Conservation (phyloP, 2,888 invertebrate genomes). For the Agrypnus murinus region DNA sequence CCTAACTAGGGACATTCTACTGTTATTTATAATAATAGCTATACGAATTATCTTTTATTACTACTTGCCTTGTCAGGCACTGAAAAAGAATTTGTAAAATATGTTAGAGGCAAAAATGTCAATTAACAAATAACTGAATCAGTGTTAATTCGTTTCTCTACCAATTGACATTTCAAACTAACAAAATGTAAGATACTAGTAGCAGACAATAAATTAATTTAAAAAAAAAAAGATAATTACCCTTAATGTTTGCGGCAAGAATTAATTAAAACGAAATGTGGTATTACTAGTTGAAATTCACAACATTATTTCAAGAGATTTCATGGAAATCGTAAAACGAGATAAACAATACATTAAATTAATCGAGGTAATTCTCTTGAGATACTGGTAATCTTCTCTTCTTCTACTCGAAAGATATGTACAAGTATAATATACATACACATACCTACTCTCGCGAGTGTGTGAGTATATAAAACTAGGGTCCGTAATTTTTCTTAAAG, state of each 20-base stretch:
- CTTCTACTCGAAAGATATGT: neutral
- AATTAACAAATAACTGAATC: no score
- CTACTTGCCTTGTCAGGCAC: no score
- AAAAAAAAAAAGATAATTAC: conserved; percentile 7
- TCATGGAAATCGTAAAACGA: conserved; percentile 22
- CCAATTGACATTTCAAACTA: no score
- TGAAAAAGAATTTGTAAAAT: no score
- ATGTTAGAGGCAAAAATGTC: no score
- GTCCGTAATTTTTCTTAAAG: conserved; percentile 35
- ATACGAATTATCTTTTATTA: no score
- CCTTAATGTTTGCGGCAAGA: neutral
- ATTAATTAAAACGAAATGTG: conserved; percentile 7
- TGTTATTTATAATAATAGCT: no score
- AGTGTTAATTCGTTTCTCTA: no score
- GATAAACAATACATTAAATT: conserved; percentile 30
- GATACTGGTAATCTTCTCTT: conserved; percentile 6
- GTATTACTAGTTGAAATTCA: neutral
- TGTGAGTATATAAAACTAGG: conserved; percentile 7
- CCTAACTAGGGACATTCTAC: no score
- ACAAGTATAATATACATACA: neutral
- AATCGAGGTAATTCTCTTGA: conserved; percentile 28
- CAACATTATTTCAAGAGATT: neutral
- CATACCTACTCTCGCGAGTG: neutral
- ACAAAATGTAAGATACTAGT: no score
- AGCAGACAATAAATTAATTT: conserved; percentile 18